Base-by-base conservation (phyloP, 1,140 invertebrate species). In the Drosophila fuyamai region DNA sequence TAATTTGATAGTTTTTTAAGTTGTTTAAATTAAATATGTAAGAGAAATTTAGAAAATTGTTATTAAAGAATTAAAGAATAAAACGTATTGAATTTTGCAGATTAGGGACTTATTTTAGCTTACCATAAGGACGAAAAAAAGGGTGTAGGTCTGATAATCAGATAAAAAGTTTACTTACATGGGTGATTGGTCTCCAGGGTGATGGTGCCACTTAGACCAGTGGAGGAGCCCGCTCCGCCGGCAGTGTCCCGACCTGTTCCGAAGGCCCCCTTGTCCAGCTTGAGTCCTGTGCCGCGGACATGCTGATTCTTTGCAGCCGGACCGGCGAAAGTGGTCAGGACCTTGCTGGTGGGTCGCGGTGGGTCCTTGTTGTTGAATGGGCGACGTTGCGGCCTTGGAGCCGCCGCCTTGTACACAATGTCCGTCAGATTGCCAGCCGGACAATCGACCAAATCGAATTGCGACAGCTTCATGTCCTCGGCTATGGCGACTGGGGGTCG, bases 391-490 rank as follows among this genome's bases (percentile, higher is more conserved):
- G 85, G 79, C 60, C 62, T 75, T 10, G 85, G 85, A 27, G 86
- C 81, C 40, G 72, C 79, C 55, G 89, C 91, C 75, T 92, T 91
- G 65, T 88, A 93, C 67, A 94, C 92, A 58, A 92, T 93, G 80
- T 95, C 94, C 7, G 95, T 95, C 66, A 95, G 93, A 93, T 96
- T 96, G 41, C 95, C 95, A 14, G 95, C 94, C 1, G 96, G 96
- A 75, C 96, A 96, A 51, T 95, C 95, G 40, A 97, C 96, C 62
- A 97, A 94, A 93, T 97, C 96, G 90, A 97, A 97, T 93, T 97
- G 96, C 43, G 96, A 97, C 80, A 97, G 93, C 92, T 97, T 97
- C 95, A 97, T 97, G 92, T 97, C 96, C 75, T 96, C 94, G 1
- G 96, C 96, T 78, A 97, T 97, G 27, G 96, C 96, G 38, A 97